phyloP scores from a whole-genome alignment of 2,113 vertebrate genomes.

The Semnopithecus entellus region DNA sequence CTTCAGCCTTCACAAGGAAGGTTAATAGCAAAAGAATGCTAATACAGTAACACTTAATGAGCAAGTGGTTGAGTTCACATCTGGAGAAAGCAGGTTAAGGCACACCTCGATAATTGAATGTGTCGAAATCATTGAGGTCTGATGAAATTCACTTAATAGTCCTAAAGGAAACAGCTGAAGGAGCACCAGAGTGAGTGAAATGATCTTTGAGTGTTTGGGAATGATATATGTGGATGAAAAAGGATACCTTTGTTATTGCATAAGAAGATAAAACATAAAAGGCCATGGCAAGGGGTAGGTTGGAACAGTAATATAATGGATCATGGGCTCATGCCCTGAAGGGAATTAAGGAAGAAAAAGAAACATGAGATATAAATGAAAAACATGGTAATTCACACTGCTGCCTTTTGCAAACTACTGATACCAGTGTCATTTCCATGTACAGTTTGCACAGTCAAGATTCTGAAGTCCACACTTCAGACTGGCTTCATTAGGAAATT shows the following conservation, averaged over 20 bases:
- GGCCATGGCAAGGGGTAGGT: not conserved
- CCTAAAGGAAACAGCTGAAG: slow-evolving; percentile 37
- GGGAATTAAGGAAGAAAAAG: not conserved
- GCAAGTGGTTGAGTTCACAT: not conserved
- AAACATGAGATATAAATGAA: not conserved
- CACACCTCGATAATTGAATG: slow-evolving; percentile 30
- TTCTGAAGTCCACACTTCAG: not conserved
- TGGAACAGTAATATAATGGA: not conserved
- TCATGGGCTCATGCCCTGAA: not conserved
- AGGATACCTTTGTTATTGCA: not conserved
- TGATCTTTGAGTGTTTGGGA: slow-evolving; percentile 21
- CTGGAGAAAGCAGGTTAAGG: slow-evolving; percentile 55
- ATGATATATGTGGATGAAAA: not conserved
- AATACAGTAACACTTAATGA: slow-evolving; percentile 43
- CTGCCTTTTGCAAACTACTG: not conserved
- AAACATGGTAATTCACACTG: not conserved
- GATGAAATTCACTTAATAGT: slow-evolving; percentile 44
- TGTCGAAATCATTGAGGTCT: slow-evolving; percentile 40
- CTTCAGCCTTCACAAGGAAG: slow-evolving; percentile 46
- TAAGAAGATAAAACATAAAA: not conserved
- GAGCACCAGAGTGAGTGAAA: not conserved
- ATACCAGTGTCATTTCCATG: not conserved
- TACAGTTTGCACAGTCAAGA: not conserved
- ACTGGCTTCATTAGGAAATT: not conserved
- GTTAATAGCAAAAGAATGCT: slow-evolving; percentile 34